Conservation (phyloP, 2,113 vertebrate species). For the Choloepus hoffmanni region DNA sequence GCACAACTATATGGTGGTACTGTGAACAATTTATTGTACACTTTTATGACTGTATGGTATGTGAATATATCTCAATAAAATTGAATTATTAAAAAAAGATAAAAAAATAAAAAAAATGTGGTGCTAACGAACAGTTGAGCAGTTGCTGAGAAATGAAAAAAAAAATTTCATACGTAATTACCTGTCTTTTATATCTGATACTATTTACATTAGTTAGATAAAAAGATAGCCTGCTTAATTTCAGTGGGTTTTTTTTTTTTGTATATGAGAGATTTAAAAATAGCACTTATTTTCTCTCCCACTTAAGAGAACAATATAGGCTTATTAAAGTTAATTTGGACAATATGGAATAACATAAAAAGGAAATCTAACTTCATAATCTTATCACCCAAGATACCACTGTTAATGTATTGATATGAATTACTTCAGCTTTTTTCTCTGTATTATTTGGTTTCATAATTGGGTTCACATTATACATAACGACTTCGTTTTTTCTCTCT, state of each 20-base stretch:
- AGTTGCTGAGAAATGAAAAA: not conserved
- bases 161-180: not conserved
- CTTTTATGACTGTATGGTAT: too few species aligned
- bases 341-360: not conserved
- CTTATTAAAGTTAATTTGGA: not conserved
- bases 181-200: not conserved
- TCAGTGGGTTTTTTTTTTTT: not conserved
- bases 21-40: too few species aligned
- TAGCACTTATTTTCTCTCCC: not conserved
- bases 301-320: not conserved
- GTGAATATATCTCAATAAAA: too few species aligned
- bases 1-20: too few species aligned
- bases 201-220: not conserved
- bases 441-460: not conserved
- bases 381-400: not conserved
- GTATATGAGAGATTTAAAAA: conserved; percentile 27
- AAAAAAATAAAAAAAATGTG: not conserved
- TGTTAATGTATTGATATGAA: not conserved
- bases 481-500: not conserved
- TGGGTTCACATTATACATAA: not conserved
- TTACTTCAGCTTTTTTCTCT: not conserved
- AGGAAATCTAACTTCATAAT: not conserved
- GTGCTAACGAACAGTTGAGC: not conserved
- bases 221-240: conserved; percentile 13
- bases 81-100: too few species aligned